phyloP scores from a whole-genome alignment of 1,140 invertebrate genomes.

The Lasaia peninsularis region DNA sequence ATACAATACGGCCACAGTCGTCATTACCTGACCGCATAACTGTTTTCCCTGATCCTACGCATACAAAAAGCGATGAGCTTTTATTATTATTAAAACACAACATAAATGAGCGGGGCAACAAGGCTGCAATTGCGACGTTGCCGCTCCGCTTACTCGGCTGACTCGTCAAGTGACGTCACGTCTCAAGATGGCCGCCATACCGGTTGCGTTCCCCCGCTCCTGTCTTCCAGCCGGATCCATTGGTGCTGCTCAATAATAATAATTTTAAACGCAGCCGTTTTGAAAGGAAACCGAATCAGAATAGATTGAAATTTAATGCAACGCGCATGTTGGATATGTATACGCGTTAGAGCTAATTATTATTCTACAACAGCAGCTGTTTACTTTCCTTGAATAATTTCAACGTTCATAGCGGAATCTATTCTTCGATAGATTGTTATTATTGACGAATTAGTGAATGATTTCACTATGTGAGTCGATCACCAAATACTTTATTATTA shows the following conservation, averaged over 20 bases:
- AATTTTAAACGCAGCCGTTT: constrained; percentile 66
- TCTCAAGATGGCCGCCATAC: constrained; percentile 74
- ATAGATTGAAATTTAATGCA: constrained; percentile 75
- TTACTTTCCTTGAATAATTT: constrained; percentile 72
- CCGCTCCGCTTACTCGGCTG: constrained; percentile 61
- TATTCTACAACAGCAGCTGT: constrained; percentile 68
- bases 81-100: constrained; percentile 70
- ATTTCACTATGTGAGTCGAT: constrained; percentile 20
- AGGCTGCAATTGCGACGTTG: constrained; percentile 55
- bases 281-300: constrained; percentile 70
- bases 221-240: constrained; percentile 64
- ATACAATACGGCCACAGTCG: constrained; percentile 17
- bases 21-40: constrained; percentile 68
- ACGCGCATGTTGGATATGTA: constrained; percentile 46
- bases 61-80: constrained; percentile 64
- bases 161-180: constrained; percentile 77
- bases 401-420: constrained; percentile 50
- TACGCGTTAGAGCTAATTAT: constrained; percentile 65
- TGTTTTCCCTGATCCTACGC: constrained; percentile 62
- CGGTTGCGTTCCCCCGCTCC: constrained; percentile 60
- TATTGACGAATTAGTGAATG: constrained; percentile 35
- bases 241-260: constrained; percentile 61
- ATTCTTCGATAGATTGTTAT: constrained; percentile 27
- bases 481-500: not conserved
- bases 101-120: constrained; percentile 61